Evolutionary conservation across 2,888 invertebrate species (phyloP).

Genomic region (Caenorhabditis sp.): DNA sequence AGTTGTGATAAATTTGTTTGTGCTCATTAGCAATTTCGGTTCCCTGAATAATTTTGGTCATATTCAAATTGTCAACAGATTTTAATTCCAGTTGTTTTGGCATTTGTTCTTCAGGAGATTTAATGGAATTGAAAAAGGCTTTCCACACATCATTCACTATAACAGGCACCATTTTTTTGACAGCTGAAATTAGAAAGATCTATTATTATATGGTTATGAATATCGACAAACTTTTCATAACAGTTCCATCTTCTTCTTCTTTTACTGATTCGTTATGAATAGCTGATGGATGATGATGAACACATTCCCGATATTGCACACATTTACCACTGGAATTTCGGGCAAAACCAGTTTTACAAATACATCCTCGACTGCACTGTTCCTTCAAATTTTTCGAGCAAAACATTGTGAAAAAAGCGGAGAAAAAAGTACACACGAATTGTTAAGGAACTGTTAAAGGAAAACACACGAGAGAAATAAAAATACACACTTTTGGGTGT

Average conservation of each 20-base stretch:
- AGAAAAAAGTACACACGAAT: neutral
- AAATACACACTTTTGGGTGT: slow-evolving; percentile 1
- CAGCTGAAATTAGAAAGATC: slow-evolving; percentile 25
- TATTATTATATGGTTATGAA: neutral
- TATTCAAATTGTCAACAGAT: slow-evolving; percentile 6
- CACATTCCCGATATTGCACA: slow-evolving; percentile 29
- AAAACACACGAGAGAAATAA: slow-evolving; percentile 9
- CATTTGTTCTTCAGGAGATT: slow-evolving; percentile 11
- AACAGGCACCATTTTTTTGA: slow-evolving; percentile 48
- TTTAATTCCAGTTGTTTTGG: slow-evolving; percentile 1
- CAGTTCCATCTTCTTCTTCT: slow-evolving; percentile 35
- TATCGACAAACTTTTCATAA: slow-evolving; percentile 29
- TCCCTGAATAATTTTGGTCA: slow-evolving; percentile 5
- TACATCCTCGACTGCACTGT: slow-evolving; percentile 40
- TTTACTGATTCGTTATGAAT: slow-evolving; percentile 15
- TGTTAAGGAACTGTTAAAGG: neutral
- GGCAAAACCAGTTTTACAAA: slow-evolving; percentile 35
- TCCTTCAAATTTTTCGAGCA: slow-evolving; percentile 17
- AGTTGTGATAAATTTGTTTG: slow-evolving; percentile 11
- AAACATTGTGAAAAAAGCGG: neutral
- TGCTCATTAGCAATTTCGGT: slow-evolving; percentile 19
- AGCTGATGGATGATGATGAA: slow-evolving; percentile 19
- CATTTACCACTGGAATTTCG: slow-evolving; percentile 27
- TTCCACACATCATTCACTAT: slow-evolving; percentile 51
- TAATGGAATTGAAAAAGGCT: slow-evolving; percentile 39